phyloP scores from a whole-genome alignment of 1,140 invertebrate genomes.

The Drosophila novamexicana region DNA sequence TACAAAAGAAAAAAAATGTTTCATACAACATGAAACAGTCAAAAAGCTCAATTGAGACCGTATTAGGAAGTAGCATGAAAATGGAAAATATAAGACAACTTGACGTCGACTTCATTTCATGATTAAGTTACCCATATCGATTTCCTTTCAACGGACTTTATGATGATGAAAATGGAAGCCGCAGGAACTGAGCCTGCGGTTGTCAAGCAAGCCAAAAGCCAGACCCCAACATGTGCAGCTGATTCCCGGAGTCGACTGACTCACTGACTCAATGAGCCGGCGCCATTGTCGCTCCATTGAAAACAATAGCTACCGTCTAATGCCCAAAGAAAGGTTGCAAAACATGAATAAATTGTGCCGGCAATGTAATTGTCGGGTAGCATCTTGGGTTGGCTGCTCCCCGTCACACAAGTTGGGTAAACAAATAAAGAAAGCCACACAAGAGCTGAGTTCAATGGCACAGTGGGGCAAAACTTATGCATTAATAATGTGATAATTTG shows the following conservation, averaged over 20 bases:
- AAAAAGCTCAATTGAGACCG: neutral
- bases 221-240: constrained; percentile 12
- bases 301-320: constrained; percentile 61
- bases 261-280: constrained; percentile 37
- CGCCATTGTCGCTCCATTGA: constrained; percentile 42
- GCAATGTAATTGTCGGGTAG: constrained; percentile 71
- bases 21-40: neutral
- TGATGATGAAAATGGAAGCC: constrained; percentile 78
- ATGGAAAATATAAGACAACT: constrained; percentile 73
- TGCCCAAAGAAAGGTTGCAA: constrained; percentile 58
- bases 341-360: constrained; percentile 71
- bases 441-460: neutral
- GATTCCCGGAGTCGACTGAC: constrained; percentile 29
- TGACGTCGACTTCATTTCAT: constrained; percentile 77
- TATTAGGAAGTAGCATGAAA: constrained; percentile 39
- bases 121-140: constrained; percentile 79
- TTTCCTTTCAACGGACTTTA: constrained; percentile 74
- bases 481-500: no score
- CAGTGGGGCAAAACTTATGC: constrained; percentile 8
- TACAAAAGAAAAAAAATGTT: no score
- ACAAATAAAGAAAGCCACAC: constrained; percentile 58
- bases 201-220: constrained; percentile 50
- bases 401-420: constrained; percentile 44
- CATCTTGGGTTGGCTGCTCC: constrained; percentile 56
- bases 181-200: constrained; percentile 64